A percentile compares a stretch with the other conserved stretches of the same genome.
Conservation (phyloP, 1,140 invertebrate genomes). For the Hormaphis cornu region DNA sequence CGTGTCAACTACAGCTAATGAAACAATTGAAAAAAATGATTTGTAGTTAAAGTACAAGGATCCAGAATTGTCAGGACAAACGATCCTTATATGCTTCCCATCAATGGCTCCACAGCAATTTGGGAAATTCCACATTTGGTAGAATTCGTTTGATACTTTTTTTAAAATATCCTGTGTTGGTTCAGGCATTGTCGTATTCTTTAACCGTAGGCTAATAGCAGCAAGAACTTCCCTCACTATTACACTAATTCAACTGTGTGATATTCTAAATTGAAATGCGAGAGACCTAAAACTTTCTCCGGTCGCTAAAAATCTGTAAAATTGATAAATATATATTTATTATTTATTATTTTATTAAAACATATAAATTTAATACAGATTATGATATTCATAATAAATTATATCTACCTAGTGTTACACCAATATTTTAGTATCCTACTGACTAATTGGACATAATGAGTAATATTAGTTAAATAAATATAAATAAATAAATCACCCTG, state of each 20-base stretch:
- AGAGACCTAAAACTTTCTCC: conserved; percentile 29
- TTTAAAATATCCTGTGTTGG: background rate
- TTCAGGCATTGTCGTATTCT: background rate
- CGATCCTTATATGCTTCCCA: conserved; percentile 43
- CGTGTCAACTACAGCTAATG: conserved; percentile 34
- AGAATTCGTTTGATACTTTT: conserved; percentile 37
- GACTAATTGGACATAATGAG: no score
- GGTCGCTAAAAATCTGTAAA: conserved; percentile 33
- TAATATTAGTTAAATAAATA: no score
- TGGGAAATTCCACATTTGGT: conserved; percentile 44
- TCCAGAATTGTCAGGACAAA: conserved; percentile 41
- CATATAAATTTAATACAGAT: no score
- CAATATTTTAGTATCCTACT: no score
- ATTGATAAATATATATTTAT: no score
- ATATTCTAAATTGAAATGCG: conserved; percentile 30
- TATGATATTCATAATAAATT: no score
- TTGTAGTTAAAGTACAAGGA: conserved; percentile 47
- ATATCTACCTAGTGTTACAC: no score
- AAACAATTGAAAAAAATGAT: conserved; percentile 43
- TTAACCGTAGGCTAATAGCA: background rate
- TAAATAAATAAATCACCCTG: no score
- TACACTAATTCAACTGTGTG: background rate
- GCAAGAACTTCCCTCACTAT: background rate
- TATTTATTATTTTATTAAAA: no score
- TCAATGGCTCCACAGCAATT: conserved; percentile 42